A percentile compares a stretch with the other conserved stretches of the same genome.
phyloP scores from a whole-genome alignment of 2,113 vertebrate genomes.

The Rallus limicola region DNA sequence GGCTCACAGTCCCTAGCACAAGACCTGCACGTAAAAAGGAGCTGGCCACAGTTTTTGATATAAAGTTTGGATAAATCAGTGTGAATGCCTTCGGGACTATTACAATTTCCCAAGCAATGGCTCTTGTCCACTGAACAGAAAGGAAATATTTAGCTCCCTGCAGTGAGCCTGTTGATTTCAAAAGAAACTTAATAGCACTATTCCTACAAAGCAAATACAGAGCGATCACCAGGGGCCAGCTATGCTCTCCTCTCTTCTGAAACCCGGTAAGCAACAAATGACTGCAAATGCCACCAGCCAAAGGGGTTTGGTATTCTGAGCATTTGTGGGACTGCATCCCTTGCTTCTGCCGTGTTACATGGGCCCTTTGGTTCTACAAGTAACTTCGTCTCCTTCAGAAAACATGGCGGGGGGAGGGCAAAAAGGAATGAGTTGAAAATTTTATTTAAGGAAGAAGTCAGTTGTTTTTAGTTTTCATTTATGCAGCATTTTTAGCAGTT shows the following conservation, averaged over 20 bases:
- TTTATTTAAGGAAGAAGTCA: neutral
- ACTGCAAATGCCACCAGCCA: slow-evolving; percentile 11
- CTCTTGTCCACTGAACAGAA: neutral
- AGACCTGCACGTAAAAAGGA: neutral
- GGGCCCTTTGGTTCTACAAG: neutral
- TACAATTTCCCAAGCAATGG: neutral
- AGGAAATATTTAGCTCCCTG: slow-evolving; percentile 23
- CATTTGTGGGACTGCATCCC: neutral
- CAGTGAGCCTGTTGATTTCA: slow-evolving; percentile 5
- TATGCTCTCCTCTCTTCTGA: neutral
- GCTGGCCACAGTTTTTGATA: neutral
- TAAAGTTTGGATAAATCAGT: neutral
- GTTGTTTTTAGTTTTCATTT: neutral
- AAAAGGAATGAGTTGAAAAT: neutral
- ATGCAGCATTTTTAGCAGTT: neutral
- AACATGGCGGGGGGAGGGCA: neutral
- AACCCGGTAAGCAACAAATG: slow-evolving; percentile 1
- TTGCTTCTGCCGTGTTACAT: neutral
- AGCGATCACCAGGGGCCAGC: neutral
- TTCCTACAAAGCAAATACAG: slow-evolving; percentile 23
- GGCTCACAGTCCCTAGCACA: neutral
- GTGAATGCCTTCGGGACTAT: neutral
- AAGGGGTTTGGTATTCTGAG: neutral
- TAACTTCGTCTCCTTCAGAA: neutral
- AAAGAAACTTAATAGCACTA: slow-evolving; percentile 27